Percentiles rank a stretch among this genome's conserved stretches.
Conservation (phyloP, 2,888 invertebrate species). For the Nomada goodeniana region DNA sequence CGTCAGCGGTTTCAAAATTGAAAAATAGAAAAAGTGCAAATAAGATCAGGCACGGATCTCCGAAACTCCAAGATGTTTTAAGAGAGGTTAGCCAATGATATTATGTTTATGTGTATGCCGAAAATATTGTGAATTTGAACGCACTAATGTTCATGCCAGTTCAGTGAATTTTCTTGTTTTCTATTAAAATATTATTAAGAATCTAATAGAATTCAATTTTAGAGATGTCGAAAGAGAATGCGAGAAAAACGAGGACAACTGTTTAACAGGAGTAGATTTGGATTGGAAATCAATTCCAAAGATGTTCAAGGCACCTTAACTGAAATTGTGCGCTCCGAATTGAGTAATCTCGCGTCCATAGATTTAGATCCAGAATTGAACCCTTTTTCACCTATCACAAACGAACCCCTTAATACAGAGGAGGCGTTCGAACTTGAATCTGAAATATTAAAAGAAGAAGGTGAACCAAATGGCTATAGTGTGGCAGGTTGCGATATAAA, state of each 20-base stretch:
- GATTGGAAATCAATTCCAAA: conserved; percentile 59
- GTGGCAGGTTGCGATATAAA: no score
- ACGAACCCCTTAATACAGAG: conserved; percentile 68
- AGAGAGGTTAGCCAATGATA: conserved; percentile 79
- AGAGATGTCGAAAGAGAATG: conserved; percentile 80
- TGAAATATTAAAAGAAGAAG: conserved; percentile 76
- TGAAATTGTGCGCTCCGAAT: conserved; percentile 78
- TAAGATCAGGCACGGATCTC: conserved; percentile 80
- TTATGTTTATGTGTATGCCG: neutral
- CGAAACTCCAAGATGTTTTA: conserved; percentile 81
- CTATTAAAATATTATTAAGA: neutral
- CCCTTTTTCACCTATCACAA: conserved; percentile 34
- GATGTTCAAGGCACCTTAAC: conserved; percentile 73
- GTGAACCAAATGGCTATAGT: conserved; percentile 57
- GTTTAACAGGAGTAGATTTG: conserved; percentile 74
- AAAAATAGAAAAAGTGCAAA: conserved; percentile 72
- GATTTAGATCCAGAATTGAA: conserved; percentile 42
- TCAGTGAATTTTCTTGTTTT: neutral
- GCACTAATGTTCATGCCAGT: neutral
- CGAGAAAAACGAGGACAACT: conserved; percentile 77
- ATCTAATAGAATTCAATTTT: conserved; percentile 28
- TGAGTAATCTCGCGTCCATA: conserved; percentile 69
- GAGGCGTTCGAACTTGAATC: conserved; percentile 75
- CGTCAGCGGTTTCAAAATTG: conserved; percentile 70
- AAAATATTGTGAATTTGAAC: neutral